Evolutionary conservation across 2,888 invertebrate species (phyloP).

Genomic region (Macropis europaea): DNA sequence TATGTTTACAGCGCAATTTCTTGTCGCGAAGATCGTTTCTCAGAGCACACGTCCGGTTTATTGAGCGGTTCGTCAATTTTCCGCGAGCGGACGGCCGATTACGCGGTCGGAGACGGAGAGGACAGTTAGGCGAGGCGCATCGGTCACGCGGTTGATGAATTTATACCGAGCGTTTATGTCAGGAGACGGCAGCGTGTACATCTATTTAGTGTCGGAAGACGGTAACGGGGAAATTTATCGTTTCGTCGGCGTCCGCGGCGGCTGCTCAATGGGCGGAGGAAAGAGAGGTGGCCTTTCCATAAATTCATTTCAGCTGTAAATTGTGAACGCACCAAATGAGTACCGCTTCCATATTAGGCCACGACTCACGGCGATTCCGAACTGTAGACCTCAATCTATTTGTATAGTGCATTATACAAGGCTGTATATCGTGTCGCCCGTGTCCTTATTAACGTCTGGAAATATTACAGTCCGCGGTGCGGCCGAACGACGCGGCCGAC

Average conservation of each 20-base stretch:
- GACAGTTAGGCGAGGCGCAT: slow-evolving; percentile 36
- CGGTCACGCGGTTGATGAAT: slow-evolving; percentile 69
- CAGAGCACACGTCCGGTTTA: slow-evolving; percentile 19
- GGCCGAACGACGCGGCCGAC: background rate
- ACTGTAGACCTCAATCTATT: slow-evolving; percentile 59
- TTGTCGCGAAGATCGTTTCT: background rate
- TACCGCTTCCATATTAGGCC: slow-evolving; percentile 68
- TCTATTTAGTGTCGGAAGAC: slow-evolving; percentile 74
- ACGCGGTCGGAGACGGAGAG: background rate
- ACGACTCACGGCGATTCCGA: slow-evolving; percentile 35
- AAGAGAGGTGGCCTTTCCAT: slow-evolving; percentile 67
- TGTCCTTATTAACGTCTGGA: slow-evolving; percentile 30
- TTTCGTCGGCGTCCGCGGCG: slow-evolving; percentile 67
- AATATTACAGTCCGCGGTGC: slow-evolving; percentile 25
- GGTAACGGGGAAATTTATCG: slow-evolving; percentile 75
- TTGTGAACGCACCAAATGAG: slow-evolving; percentile 71
- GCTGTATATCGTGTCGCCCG: slow-evolving; percentile 5
- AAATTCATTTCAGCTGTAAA: slow-evolving; percentile 76
- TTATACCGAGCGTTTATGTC: slow-evolving; percentile 75
- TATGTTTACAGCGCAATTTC: background rate
- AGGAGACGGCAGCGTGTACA: slow-evolving; percentile 70
- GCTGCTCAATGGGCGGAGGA: slow-evolving; percentile 33
- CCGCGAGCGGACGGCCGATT: slow-evolving; percentile 11
- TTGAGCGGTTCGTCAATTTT: slow-evolving; percentile 20
- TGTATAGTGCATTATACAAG: slow-evolving; percentile 15